phyloP scores from a whole-genome alignment of 1,140 invertebrate genomes.

The Eumaeus atala region DNA sequence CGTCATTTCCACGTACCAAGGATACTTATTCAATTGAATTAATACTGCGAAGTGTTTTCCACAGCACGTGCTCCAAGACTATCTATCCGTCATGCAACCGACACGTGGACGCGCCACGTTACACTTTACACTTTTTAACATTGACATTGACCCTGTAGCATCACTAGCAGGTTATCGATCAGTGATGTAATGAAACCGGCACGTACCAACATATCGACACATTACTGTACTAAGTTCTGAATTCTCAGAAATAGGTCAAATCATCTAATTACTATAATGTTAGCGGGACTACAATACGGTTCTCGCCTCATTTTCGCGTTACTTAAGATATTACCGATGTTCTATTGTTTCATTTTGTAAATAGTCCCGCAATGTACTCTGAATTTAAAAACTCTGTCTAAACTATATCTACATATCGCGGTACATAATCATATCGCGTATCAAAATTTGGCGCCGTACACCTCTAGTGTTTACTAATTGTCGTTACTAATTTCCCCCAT shows the following conservation, averaged over 20 bases:
- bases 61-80: not conserved
- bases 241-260: too few relatives aligned
- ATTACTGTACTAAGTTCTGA: too few relatives aligned
- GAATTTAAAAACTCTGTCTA: too few relatives aligned
- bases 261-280: too few relatives aligned
- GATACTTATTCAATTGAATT: conserved; percentile 8
- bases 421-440: too few relatives aligned
- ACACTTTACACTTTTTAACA: conserved; percentile 31
- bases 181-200: conserved; percentile 1
- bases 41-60: conserved; percentile 3
- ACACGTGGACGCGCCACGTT: conserved; percentile 19
- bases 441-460: not conserved
- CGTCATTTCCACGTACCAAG: not conserved
- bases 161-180: not conserved
- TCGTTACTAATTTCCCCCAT: not conserved
- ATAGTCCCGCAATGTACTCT: too few relatives aligned
- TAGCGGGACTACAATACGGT: too few relatives aligned
- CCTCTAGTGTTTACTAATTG: not conserved
- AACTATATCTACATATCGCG: too few relatives aligned
- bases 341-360: too few relatives aligned
- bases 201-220: too few relatives aligned
- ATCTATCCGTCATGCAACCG: conserved; percentile 1
- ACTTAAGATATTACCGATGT: too few relatives aligned
- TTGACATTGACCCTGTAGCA: conserved; percentile 42
- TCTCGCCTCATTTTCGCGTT: too few relatives aligned